Conservation (phyloP, 2,797 vertebrate species). For the Mustela erminea region DNA sequence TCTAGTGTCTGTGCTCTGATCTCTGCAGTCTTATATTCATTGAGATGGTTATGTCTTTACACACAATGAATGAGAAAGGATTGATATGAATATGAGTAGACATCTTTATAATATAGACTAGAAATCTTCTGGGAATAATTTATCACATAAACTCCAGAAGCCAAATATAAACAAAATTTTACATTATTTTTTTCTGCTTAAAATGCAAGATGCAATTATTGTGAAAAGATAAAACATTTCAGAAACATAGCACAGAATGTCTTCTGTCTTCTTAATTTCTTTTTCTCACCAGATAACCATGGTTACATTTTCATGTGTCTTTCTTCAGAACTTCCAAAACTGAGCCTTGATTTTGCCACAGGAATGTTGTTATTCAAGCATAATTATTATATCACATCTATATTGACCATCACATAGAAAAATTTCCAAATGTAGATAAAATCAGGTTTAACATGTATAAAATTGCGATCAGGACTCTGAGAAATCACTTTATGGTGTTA, state of each 20-base stretch:
- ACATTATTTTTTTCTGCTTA: slow-evolving; percentile 37
- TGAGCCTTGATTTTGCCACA: slow-evolving; percentile 39
- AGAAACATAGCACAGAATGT: not conserved
- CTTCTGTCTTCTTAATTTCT: slow-evolving; percentile 7
- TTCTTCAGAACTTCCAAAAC: not conserved
- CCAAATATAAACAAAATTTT: not conserved
- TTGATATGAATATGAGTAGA: not conserved
- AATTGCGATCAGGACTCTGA: not conserved
- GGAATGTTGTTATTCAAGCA: not conserved
- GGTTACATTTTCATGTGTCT: not conserved
- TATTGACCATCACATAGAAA: not conserved
- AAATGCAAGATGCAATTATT: not conserved
- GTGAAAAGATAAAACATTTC: not conserved
- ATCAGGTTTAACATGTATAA: not conserved
- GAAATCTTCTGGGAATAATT: slow-evolving; percentile 3
- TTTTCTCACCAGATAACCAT: not conserved
- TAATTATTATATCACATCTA: not conserved
- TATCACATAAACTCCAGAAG: not conserved
- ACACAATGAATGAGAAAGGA: not conserved
- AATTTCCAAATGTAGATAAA: slow-evolving; percentile 35
- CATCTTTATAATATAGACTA: not conserved
- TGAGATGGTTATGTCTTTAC: not conserved
- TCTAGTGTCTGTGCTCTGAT: not conserved
- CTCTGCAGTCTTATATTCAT: not conserved
- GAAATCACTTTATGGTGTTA: not conserved